Evolutionary conservation across 1,140 invertebrate species (phyloP).

Genomic region (Monochamus saltuarius): DNA sequence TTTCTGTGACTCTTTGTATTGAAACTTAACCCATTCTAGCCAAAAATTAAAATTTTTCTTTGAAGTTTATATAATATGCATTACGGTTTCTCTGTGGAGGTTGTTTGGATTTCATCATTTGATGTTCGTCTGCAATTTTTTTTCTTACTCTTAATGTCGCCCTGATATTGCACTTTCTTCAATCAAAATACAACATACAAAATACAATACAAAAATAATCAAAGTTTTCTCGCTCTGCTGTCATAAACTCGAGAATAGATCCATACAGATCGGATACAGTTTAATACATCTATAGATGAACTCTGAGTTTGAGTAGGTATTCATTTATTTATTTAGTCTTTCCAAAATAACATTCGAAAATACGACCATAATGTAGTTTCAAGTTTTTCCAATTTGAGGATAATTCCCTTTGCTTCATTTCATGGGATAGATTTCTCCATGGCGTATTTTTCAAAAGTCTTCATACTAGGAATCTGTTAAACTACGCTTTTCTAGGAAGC

Average conservation of each 20-base stretch:
- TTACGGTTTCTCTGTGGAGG: slow-evolving; percentile 16
- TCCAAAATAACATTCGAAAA: slow-evolving; percentile 28
- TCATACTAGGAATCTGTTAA: not conserved
- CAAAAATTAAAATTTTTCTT: slow-evolving; percentile 26
- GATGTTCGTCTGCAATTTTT: slow-evolving; percentile 13
- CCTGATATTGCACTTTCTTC: slow-evolving; percentile 30
- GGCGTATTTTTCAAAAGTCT: not conserved
- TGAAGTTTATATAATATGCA: slow-evolving; percentile 23
- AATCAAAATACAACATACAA: too few species aligned
- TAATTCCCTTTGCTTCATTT: slow-evolving; percentile 16
- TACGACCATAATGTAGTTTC: slow-evolving; percentile 35
- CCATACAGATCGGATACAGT: slow-evolving; percentile 30
- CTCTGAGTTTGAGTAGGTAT: slow-evolving; percentile 30
- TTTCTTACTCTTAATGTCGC: slow-evolving; percentile 8
- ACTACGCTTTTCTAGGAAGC: too few species aligned
- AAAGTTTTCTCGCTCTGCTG: slow-evolving; percentile 29
- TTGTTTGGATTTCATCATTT: slow-evolving; percentile 7
- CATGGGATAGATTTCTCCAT: not conserved
- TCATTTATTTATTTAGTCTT: slow-evolving; percentile 35
- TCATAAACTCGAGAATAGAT: slow-evolving; percentile 27
- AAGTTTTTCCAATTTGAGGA: slow-evolving; percentile 31
- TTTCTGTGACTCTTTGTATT: slow-evolving; percentile 24
- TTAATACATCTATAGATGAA: slow-evolving; percentile 30
- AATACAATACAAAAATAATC: slow-evolving; percentile 27
- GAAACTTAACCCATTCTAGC: slow-evolving; percentile 21